Base-by-base conservation (phyloP, 2,113 vertebrate species). In the Piprites chloris region DNA sequence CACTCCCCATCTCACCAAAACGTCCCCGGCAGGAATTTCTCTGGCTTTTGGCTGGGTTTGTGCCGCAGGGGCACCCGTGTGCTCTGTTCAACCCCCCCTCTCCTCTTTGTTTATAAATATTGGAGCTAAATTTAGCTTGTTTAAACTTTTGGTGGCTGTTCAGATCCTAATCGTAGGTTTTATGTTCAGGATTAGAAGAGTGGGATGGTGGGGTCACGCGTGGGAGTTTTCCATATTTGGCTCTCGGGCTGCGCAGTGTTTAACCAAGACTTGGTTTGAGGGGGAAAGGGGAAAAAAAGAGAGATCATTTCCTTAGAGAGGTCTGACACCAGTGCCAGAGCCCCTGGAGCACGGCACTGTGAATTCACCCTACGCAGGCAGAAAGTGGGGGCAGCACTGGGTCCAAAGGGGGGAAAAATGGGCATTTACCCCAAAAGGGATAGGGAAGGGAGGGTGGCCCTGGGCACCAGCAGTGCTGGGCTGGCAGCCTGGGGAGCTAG, bases 21-120 rank as follows among this genome's bases (percentile, higher is more conserved):
- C 23, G 14, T 33, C 39, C 33, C 59, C 3, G 0, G n/a, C 10
- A 2, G 8, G 2, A 49, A 22, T 63, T 58, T 26, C 72, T 49
- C 26, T 23, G 83, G 17, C 33, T 95, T 47, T 73, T 0, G 2
- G 58, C 20, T 49, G 94, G 87, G 46, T 85, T 63, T 50, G 85
- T 76, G 87, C 75, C 3, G 5, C 14, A 5, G 50, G 82, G 75
- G 88, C 62, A 94, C 66, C 53, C 62, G 0, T 79, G 81, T 52
- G 74, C 87, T 94, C 80, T 88, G 58, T 66, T 52, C 27, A 89
- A 41, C 41, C 62, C 89, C 89, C 89, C 39, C 10, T 74, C 87
- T 84, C 73, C 85, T 88, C 68, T 76, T 91, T 90, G 76, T 94
- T 95, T 96, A 94, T 92, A 94, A 95, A 96, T 90, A 93, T 85